phyloP scores from a whole-genome alignment of 2,113 vertebrate species.

The Acrocephalus arundinaceus region DNA sequence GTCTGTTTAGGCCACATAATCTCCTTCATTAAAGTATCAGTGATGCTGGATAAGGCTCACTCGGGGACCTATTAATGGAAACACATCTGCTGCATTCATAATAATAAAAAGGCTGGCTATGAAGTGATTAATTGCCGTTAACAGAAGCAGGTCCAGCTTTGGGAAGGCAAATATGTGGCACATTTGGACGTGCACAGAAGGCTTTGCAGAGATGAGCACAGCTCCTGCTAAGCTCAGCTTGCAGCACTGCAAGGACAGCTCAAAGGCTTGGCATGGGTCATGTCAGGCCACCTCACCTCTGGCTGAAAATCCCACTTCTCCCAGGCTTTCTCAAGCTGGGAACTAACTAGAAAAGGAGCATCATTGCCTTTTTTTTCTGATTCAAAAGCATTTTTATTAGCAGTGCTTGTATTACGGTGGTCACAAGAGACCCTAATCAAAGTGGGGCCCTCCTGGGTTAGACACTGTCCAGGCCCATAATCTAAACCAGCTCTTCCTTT shows the following conservation, averaged over 20 bases:
- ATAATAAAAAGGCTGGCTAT: conserved; percentile 14
- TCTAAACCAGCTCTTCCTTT: conserved; percentile 39
- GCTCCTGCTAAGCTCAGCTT: background rate
- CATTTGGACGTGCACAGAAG: background rate
- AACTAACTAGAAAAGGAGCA: background rate
- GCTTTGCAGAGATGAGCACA: background rate
- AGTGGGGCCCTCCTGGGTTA: conserved; percentile 26
- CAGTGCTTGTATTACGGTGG: background rate
- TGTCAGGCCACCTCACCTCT: background rate
- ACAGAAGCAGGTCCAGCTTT: conserved; percentile 6
- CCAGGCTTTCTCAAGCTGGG: background rate
- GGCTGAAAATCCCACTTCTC: background rate
- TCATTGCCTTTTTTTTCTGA: background rate
- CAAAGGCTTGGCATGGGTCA: background rate
- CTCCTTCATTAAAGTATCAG: conserved; percentile 48
- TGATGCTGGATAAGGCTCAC: conserved; percentile 39
- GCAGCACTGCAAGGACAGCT: background rate
- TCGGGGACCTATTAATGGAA: conserved; percentile 52
- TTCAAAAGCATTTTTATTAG: conserved; percentile 21
- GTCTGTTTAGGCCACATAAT: conserved; percentile 44
- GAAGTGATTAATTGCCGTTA: conserved; percentile 52
- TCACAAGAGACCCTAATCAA: conserved; percentile 53
- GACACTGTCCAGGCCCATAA: conserved; percentile 45
- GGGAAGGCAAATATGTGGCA: background rate
- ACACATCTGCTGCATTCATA: conserved; percentile 40